phyloP scores from a whole-genome alignment of 1,140 invertebrate species.

The Brachionus manjavacas region DNA sequence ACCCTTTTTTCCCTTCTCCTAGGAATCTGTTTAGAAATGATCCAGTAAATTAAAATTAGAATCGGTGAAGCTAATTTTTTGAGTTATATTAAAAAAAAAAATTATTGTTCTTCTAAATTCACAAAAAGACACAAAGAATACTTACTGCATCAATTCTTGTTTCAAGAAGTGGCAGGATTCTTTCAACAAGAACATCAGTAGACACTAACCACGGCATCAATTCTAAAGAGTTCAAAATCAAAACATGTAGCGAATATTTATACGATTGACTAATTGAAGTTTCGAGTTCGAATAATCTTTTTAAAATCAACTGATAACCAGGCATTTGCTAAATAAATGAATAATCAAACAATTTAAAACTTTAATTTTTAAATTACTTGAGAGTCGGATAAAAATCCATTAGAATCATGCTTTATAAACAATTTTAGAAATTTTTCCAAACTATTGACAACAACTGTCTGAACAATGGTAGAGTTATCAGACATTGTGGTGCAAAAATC shows the following conservation, averaged over 20 bases:
- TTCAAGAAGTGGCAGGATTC: slow-evolving; percentile 15
- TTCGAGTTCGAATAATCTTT: slow-evolving; percentile 14
- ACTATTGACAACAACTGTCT: neutral
- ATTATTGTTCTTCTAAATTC: too few relatives aligned
- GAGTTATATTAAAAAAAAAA: too few relatives aligned
- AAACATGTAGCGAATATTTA: slow-evolving; percentile 17
- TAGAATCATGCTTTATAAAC: slow-evolving; percentile 5
- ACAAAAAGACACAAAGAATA: too few relatives aligned
- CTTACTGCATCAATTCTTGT: slow-evolving; percentile 21
- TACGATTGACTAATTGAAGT: neutral
- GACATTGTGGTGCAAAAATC: slow-evolving; percentile 20
- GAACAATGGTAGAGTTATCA: neutral
- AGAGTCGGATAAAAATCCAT: slow-evolving; percentile 17
- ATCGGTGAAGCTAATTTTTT: too few relatives aligned
- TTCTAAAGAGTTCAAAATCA: neutral
- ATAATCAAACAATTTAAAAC: neutral
- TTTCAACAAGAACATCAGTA: slow-evolving; percentile 10
- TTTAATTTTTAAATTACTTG: neutral
- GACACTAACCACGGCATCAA: slow-evolving; percentile 12
- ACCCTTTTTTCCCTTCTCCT: too few relatives aligned
- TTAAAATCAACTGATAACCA: slow-evolving; percentile 3
- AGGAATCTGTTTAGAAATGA: too few relatives aligned
- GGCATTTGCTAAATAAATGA: slow-evolving; percentile 31
- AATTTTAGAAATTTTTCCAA: slow-evolving; percentile 31
- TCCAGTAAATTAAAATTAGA: too few relatives aligned